Evolutionary conservation across 2,888 invertebrate species (phyloP), one percentile per base, ranked within the genome.

Genomic region (Athalia rosae): DNA sequence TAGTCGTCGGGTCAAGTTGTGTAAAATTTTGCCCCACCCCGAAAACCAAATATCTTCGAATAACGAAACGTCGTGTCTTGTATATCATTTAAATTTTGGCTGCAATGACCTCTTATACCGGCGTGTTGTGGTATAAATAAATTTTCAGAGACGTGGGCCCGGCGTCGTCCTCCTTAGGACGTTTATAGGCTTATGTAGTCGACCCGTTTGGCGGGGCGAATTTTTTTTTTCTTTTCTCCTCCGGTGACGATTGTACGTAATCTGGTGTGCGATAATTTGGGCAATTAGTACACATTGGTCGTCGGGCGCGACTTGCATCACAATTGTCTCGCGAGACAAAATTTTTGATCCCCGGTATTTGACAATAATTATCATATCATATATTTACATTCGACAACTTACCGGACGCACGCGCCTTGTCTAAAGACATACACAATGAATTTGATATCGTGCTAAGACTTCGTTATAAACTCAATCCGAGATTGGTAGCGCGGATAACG

Each of bases 81-180:
- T 64, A 64, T 64, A 64, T 64, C 47, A 64, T 64, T 64, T 15
- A 64, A 64, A 64, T 64, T 64, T 11, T 47, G 64, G 64, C 64
- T 5, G 64, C 64, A 64, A 64, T 47, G 64, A 64, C 64, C 50
- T 7, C 8, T 11, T 11, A 11, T 50, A 7, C 64, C 47, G 45
- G 9, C 4, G 47, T 64, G 13, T 13, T 47, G 47, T 15, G 64
- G 13, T 47, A 64, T 64, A 64, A 64, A 64, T 64, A 47, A 11
- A 64, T 43, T 4, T 47, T 13, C 47, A 63, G 5, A 64, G n/a
- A n/a, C 13, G n/a, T 58, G 15, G 3, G n/a, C n/a, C 5, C 58
- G n/a, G 28, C 28, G 28, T 28, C 28, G 28, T 28, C 28, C 28
- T 28, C 28, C 28, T 28, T 28, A 28, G 28, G 28, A 28, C 28